These are phyloP conservation scores for Trachelipus rathkii DNA, from an alignment of 1,140 invertebrate species.

Conservation along the genomic window DNA sequence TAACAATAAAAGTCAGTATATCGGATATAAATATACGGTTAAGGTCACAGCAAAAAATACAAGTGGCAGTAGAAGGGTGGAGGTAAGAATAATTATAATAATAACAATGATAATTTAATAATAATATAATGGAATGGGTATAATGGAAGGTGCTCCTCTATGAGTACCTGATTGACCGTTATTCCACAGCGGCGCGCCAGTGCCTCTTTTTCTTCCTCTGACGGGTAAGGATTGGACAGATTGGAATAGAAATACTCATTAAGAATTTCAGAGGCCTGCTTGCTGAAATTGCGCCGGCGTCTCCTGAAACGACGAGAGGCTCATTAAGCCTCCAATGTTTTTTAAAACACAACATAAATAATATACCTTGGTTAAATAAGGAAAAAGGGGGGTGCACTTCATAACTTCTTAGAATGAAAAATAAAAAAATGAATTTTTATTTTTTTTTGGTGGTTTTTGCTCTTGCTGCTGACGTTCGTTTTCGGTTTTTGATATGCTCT, in stretches of 20 bases:
- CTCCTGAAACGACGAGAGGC: constrained; percentile 61
- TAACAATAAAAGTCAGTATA: constrained; percentile 2
- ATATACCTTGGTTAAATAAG: too few species aligned
- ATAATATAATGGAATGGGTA: not conserved
- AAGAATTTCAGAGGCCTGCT: constrained; percentile 98
- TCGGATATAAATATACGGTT: constrained; percentile 3
- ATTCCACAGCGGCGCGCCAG: constrained; percentile 98
- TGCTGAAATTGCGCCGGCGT: constrained; percentile 98
- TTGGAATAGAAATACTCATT: constrained; percentile 99
- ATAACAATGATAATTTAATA: too few species aligned
- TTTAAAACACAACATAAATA: too few species aligned
- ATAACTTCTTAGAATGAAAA: too few species aligned
- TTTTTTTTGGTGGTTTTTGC: too few species aligned
- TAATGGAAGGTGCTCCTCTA: constrained; percentile 8
- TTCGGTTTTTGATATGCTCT: not conserved
- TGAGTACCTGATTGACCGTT: constrained; percentile 82
- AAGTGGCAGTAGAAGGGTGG: constrained; percentile 4
- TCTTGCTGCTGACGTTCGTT: too few species aligned
- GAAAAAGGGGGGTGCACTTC: too few species aligned
- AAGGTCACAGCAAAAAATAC: constrained; percentile 7
- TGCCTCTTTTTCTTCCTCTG: constrained; percentile 99
- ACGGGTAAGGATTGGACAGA: constrained; percentile 98
- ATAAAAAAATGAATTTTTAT: too few species aligned
- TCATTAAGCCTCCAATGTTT: too few species aligned
- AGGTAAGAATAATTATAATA: not conserved